phyloP scores from a whole-genome alignment of 1,140 invertebrate genomes.

The Diorhabda carinulata region DNA sequence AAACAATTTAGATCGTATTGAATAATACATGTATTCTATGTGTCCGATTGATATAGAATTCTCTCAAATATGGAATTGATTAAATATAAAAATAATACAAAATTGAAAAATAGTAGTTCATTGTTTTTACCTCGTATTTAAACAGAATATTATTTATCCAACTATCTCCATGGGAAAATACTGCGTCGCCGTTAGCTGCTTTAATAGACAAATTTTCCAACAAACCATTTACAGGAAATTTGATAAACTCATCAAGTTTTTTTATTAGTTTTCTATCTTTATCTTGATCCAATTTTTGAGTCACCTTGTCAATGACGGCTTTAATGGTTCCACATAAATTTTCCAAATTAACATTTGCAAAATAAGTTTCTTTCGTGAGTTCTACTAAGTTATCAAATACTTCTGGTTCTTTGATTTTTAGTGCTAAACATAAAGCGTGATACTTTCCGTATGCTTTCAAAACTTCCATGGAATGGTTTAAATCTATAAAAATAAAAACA shows the following conservation, averaged over 20 bases:
- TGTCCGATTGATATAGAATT: too few species aligned
- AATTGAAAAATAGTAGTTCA: too few species aligned
- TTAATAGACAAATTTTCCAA: slow-evolving; percentile 3
- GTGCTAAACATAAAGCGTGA: not conserved
- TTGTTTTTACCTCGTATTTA: slow-evolving; percentile 46
- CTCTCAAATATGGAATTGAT: too few species aligned
- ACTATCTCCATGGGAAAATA: slow-evolving; percentile 53
- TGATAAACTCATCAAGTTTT: not conserved
- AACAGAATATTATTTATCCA: slow-evolving; percentile 57
- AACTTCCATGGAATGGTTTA: not conserved
- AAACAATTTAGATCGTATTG: too few species aligned
- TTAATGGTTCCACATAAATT: not conserved
- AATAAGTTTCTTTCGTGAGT: not conserved
- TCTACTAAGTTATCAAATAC: not conserved
- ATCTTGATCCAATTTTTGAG: not conserved
- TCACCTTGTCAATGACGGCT: not conserved
- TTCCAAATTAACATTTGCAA: not conserved
- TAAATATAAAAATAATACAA: too few species aligned
- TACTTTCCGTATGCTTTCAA: not conserved
- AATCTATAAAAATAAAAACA: not conserved
- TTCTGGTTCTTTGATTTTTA: not conserved
- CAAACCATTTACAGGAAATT: not conserved
- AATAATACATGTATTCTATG: too few species aligned
- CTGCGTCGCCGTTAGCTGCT: slow-evolving; percentile 27
- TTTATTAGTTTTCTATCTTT: not conserved